Percentiles rank a stretch among this genome's conserved stretches.
Conservation (phyloP, 1,140 invertebrate species). For the Lethrus apterus region DNA sequence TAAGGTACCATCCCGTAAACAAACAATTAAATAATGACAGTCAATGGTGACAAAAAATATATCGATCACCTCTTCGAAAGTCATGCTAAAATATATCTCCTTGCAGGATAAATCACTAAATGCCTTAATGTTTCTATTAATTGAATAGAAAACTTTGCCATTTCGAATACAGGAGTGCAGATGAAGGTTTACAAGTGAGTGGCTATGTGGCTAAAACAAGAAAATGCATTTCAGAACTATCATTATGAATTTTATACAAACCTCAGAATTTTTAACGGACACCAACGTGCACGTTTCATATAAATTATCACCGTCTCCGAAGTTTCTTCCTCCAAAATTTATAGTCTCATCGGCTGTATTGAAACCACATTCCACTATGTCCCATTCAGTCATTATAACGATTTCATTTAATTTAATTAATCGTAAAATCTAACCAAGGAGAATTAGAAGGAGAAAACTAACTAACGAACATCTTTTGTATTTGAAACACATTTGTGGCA, state of each 20-base stretch:
- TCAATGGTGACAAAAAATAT: constrained; percentile 10
- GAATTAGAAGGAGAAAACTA: too few species aligned
- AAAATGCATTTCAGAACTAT: too few species aligned
- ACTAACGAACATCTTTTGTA: too few species aligned
- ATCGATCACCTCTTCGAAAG: constrained; percentile 17
- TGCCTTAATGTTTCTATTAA: constrained; percentile 16
- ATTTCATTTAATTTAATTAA: constrained; percentile 1
- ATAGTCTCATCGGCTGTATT: constrained; percentile 29
- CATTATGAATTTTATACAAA: too few species aligned
- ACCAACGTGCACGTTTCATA: constrained; percentile 28
- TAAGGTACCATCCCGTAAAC: constrained; percentile 19
- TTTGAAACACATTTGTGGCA: too few species aligned
- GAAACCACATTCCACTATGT: constrained; percentile 28
- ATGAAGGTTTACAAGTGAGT: too few species aligned
- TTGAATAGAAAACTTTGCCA: constrained; percentile 15
- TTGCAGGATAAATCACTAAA: constrained; percentile 21
- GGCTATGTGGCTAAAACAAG: too few species aligned
- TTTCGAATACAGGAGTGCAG: too few species aligned
- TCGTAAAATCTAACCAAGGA: constrained; percentile 21
- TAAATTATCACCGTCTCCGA: constrained; percentile 23
- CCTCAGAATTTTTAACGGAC: constrained; percentile 23
- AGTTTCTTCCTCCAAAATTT: constrained; percentile 27
- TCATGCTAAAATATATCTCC: constrained; percentile 17
- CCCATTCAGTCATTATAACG: constrained; percentile 25
- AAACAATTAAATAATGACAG: constrained; percentile 17